Evolutionary conservation across 1,140 invertebrate genomes (phyloP), one percentile per base, ranked within the genome.

Genomic region (Drosophila trapezifrons): DNA sequence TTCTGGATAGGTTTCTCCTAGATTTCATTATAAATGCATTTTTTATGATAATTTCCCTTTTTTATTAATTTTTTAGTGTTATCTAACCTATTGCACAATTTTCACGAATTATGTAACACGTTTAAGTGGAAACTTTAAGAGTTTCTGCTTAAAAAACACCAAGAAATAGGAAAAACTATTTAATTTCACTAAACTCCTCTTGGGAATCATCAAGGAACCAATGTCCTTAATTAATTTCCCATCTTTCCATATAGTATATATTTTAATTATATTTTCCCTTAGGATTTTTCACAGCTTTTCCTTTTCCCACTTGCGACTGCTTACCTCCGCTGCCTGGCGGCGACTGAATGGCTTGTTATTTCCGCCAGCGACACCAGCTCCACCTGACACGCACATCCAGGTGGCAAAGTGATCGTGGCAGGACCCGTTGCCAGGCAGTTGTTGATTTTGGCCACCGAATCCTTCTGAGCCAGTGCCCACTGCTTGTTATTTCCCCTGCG

Each of bases 361-460:
- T 74, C 60, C 60, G 20, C 17, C 29, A 37, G 32, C 59, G 29
- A 22, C 37, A 25, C 22, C 17, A 47, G 27, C 37, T 25, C 29
- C 51, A 37, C 25, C 45, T 12, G 59, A 12, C 70, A 45, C 29
- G 45, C 60, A 57, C 51, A 18, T 69, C 66, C 49, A 43, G 46
- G 42, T 20, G 51, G 5, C 25, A 82, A 78, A 83, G 37, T 80
- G 84, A 87, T 87, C 84, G 76, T 74, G 84, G 56, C 72, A 83
- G 80, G 59, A 73, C 70, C 25, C 49, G 84, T 89, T 89, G 80
- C 84, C 65, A 87, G 15, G 84, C 46, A 89, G 58, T 87, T 89
- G 80, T 87, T 87, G 47, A 87, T 83, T 87, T 87, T 74, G 20
- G 10, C 15, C 38, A 27, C 37, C 27, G 9, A 64, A 51, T 65